Conservation (phyloP, 2,888 invertebrate species). For the Polydrusus pterygomalis region DNA sequence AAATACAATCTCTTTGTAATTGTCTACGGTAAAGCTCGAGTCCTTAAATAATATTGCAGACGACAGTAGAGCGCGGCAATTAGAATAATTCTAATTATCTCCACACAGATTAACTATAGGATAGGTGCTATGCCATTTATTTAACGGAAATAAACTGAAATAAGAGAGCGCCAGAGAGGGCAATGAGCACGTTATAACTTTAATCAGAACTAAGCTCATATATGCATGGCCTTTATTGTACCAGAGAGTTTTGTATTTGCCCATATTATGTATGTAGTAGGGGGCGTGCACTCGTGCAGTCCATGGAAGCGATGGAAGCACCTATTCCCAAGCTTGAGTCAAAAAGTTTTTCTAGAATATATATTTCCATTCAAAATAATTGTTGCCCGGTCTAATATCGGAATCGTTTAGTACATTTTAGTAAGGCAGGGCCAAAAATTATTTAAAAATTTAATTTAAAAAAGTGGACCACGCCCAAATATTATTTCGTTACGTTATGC, state of each 20-base stretch:
- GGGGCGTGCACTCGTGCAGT: too few relatives aligned
- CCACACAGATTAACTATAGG: slow-evolving; percentile 49
- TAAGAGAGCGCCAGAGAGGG: slow-evolving; percentile 37
- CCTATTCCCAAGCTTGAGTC: too few relatives aligned
- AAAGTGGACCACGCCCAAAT: too few relatives aligned
- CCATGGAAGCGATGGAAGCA: too few relatives aligned
- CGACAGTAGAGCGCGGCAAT: slow-evolving; percentile 53
- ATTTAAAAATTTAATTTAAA: too few relatives aligned
- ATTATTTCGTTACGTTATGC: too few relatives aligned
- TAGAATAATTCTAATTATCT: slow-evolving; percentile 56
- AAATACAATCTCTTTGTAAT: slow-evolving; percentile 55
- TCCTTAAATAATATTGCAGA: slow-evolving; percentile 55
- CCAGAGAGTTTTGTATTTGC: slow-evolving; percentile 1
- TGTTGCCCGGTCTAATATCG: too few relatives aligned
- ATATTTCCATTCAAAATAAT: too few relatives aligned
- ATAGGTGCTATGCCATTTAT: slow-evolving; percentile 51
- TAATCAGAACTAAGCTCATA: slow-evolving; percentile 49
- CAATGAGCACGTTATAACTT: slow-evolving; percentile 53
- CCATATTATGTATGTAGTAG: too few relatives aligned
- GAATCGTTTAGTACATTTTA: too few relatives aligned
- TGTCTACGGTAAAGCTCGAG: slow-evolving; percentile 46
- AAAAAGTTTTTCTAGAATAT: too few relatives aligned
- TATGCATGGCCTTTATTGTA: slow-evolving; percentile 32
- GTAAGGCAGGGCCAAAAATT: too few relatives aligned
- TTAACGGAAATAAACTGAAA: slow-evolving; percentile 45